Percentiles rank a stretch among this genome's conserved stretches.
Evolutionary conservation across 2,888 invertebrate genomes (phyloP).

Genomic region (Cecidostiba fungosa): DNA sequence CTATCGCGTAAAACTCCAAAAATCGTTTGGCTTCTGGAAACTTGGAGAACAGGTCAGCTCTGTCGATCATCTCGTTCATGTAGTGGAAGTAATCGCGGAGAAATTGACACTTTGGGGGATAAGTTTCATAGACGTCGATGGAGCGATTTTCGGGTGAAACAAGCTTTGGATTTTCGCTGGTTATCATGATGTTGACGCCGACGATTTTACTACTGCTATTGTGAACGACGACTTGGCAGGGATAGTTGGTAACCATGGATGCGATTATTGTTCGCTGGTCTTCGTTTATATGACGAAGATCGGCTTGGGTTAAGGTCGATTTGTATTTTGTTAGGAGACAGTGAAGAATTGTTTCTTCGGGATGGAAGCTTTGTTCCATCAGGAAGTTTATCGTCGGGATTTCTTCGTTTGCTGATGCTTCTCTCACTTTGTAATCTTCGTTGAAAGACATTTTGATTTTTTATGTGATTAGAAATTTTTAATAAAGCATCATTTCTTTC

Average conservation of each 20-base stretch:
- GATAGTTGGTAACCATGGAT: constrained; percentile 62
- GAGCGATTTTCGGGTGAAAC: not conserved
- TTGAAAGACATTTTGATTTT: not conserved
- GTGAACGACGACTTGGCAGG: constrained; percentile 66
- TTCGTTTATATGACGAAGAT: constrained; percentile 61
- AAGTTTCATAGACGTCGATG: constrained; percentile 54
- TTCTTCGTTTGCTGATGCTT: not conserved
- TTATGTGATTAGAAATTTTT: not conserved
- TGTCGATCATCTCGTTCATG: constrained; percentile 65
- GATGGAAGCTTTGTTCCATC: constrained; percentile 67
- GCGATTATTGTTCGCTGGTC: constrained; percentile 66
- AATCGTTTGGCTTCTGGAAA: constrained; percentile 63
- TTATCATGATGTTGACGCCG: constrained; percentile 64
- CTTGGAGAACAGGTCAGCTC: constrained; percentile 57
- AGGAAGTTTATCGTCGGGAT: constrained; percentile 46
- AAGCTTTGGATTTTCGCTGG: constrained; percentile 64
- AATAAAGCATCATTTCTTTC: too few species aligned
- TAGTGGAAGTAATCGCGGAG: constrained; percentile 67
- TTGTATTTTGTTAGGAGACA: constrained; percentile 59
- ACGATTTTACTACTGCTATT: constrained; percentile 61
- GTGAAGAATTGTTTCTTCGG: constrained; percentile 69
- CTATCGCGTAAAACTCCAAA: constrained; percentile 69
- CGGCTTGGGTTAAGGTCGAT: constrained; percentile 29
- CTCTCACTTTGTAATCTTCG: constrained; percentile 36
- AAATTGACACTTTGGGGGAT: constrained; percentile 56